Conservation (phyloP, 2,797 vertebrate genomes). For the Onychomys leucogaster region DNA sequence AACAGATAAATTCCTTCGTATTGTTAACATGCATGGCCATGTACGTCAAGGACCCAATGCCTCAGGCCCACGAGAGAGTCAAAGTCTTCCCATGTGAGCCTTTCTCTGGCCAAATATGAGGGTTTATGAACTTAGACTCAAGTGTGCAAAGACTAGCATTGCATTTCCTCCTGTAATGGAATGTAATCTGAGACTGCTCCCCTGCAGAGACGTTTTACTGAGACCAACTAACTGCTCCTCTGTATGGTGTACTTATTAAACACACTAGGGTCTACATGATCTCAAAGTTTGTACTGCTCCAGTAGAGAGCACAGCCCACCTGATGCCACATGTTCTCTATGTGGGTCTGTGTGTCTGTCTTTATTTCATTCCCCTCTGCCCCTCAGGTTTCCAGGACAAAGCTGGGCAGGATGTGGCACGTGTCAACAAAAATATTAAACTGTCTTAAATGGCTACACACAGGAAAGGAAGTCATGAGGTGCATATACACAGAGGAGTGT, state of each 20-base stretch:
- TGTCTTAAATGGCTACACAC: not conserved
- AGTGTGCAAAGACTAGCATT: not conserved
- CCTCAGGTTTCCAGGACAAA: not conserved
- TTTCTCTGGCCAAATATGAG: not conserved
- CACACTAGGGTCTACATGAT: too few relatives aligned
- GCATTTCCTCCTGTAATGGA: not conserved
- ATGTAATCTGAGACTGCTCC: not conserved
- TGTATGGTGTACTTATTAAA: not conserved
- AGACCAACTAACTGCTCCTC: not conserved
- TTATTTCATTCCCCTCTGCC: not conserved
- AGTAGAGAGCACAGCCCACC: not conserved
- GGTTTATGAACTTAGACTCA: not conserved
- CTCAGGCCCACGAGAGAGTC: not conserved
- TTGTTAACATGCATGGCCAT: not conserved
- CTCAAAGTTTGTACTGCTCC: not conserved
- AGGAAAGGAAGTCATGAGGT: not conserved
- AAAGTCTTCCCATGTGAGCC: not conserved
- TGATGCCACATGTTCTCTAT: not conserved
- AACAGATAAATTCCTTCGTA: not conserved
- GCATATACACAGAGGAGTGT: not conserved
- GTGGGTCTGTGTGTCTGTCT: not conserved
- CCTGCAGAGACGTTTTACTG: not conserved
- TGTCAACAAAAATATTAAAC: not conserved
- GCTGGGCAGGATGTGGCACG: not conserved
- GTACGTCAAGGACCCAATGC: not conserved